Evolutionary conservation across 2,888 invertebrate genomes (phyloP), one percentile per base, ranked within the genome.

Genomic region (Caenorhabditis zanzibari): DNA sequence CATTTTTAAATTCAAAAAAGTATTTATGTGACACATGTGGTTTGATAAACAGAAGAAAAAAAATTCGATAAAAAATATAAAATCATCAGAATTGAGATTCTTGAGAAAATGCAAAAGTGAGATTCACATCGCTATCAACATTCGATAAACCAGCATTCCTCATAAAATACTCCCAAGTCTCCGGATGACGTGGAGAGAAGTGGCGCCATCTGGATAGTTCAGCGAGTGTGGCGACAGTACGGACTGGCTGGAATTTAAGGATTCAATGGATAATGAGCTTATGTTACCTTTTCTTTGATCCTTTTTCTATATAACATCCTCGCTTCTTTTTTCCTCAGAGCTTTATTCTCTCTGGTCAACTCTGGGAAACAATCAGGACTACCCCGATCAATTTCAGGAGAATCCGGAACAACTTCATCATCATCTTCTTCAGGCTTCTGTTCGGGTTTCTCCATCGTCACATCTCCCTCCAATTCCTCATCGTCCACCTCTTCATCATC

Each of bases 131-230:
- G 0, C 32, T 69, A 6, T 83, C 63, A 2, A 32, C 52, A 47
- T 69, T 66, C 0, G 76, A 66, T 9, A 86, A 49, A 26, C 86
- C 86, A 9, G 82, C 72, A 14, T 74, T 69, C 4, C 4, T 72
- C 71, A 75, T 41, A 16, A 86, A 82, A 35, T 76, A 52, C 24
- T 63, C 52, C 87, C 87, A 87, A 28, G 77, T 69, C 35, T 79
- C 66, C 1, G 47, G 38, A 59, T 79, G 63, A 24, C 58, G 63
- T 24, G 88, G 86, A 0, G 85, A 86, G 64, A 85, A 89, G 68
- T 89, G 89, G 16, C 88, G 81, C 89, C 89, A 89, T 16, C 86
- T 76, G 72, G 81, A 87, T 10, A 89, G 80, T 54, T 87, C 87
- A 10, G 87, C 86, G 72, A 89, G 82, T 10, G 89, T 87, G 6